Evolutionary conservation across 2,888 invertebrate genomes (phyloP), one percentile per base, ranked within the genome.

Genomic region (Microplitis deprimator): DNA sequence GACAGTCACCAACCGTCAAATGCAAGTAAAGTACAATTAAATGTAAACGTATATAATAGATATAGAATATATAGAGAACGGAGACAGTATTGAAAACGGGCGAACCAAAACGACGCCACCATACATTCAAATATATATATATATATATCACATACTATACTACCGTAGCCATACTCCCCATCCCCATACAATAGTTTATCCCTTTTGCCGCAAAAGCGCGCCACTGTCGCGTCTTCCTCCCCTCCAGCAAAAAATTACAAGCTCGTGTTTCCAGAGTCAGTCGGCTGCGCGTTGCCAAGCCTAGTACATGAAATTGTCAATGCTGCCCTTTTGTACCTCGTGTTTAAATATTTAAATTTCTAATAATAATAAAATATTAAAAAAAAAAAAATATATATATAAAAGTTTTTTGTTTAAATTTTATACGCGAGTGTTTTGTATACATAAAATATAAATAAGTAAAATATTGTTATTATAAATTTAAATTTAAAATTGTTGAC

Each of bases 231-330:
- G 29, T 4, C 70, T 71, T 16, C 71, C 39, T 8, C 65, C 40
- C 67, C 62, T 50, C 67, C 38, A 8, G 65, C 8, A 65, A 17
- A 29, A 62, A 17, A 62, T 20, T 17, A 29, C 10, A 29, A 65
- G 65, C 68, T 71, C 73, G 69, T 61, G 68, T 74, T 69, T 74
- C 80, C 80, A 82, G 82, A 78, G 85, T 81, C 85, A 88, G 88
- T 88, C 84, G 86, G 85, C 87, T 85, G 88, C 87, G 88, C 87
- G 88, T 87, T 86, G 84, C 87, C 87, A 85, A 87, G 83, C 85
- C 79, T 84, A 85, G 84, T 86, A 86, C 87, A 86, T 85, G 85
- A 85, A 84, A 84, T 82, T 83, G 86, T 82, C 85, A 85, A 82
- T 84, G 86, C 85, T 10, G 84, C 84, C 84, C 83, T 81, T 79